phyloP scores from a whole-genome alignment of 2,888 invertebrate species.

The Trissolcus brochymenae region DNA sequence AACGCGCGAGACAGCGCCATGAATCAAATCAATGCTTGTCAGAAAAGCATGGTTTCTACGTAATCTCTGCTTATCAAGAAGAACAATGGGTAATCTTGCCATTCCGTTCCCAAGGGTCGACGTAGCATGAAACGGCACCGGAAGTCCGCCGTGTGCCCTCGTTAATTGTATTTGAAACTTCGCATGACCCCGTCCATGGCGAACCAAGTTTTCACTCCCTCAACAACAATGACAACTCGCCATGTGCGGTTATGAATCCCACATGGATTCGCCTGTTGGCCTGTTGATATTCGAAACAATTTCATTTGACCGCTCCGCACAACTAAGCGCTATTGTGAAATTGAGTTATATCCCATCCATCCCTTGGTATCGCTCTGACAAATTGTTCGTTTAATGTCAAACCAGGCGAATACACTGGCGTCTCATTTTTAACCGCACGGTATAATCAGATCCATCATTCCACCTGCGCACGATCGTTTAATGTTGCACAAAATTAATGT shows the following conservation, averaged over 20 bases:
- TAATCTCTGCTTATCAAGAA: constrained; percentile 58
- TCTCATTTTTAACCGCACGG: no score
- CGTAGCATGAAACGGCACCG: constrained; percentile 71
- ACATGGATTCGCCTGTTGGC: constrained; percentile 29
- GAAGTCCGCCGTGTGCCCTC: constrained; percentile 73
- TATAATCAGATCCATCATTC: no score
- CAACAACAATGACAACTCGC: constrained; percentile 46
- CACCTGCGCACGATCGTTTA: no score
- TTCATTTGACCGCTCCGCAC: constrained; percentile 1
- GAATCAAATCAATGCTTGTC: constrained; percentile 59
- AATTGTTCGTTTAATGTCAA: constrained; percentile 13
- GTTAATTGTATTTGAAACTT: constrained; percentile 72
- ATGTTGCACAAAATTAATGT: no score
- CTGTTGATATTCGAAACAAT: constrained; percentile 39
- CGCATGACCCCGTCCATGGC: constrained; percentile 68
- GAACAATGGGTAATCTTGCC: constrained; percentile 72
- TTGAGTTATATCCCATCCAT: constrained; percentile 13
- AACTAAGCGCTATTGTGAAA: constrained; percentile 11
- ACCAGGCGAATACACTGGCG: not conserved
- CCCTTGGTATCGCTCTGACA: not conserved
- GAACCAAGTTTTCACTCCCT: constrained; percentile 52
- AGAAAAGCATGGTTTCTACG: constrained; percentile 57
- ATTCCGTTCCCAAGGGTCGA: constrained; percentile 71
- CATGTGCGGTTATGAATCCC: constrained; percentile 29
- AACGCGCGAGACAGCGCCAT: constrained; percentile 62